phyloP scores from a whole-genome alignment of 2,113 vertebrate genomes.

The Chitala chitala region DNA sequence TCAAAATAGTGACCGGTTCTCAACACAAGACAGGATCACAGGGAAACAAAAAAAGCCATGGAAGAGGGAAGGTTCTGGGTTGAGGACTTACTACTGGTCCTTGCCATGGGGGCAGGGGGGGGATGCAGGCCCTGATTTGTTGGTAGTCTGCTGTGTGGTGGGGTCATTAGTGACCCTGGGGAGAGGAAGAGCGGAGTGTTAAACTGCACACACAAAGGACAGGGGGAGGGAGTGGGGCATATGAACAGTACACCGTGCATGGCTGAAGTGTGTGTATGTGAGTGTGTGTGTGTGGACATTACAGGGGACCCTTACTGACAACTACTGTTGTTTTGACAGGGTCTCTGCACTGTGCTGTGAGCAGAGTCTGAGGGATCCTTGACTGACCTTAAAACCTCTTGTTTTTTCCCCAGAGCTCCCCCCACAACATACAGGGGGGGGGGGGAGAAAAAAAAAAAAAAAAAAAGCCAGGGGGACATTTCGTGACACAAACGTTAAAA shows the following conservation, averaged over 20 bases:
- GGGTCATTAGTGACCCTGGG: constrained; percentile 74
- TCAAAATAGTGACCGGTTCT: constrained; percentile 11
- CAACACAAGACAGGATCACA: constrained; percentile 34
- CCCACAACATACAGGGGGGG: constrained; percentile 13
- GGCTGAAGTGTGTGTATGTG: background rate
- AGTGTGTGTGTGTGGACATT: too few relatives aligned
- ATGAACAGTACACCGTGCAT: constrained; percentile 1
- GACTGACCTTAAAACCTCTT: constrained; percentile 1
- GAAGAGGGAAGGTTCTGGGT: constrained; percentile 51
- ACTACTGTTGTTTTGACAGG: background rate
- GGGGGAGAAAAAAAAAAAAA: background rate
- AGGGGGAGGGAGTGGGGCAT: constrained; percentile 4
- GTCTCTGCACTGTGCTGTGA: background rate
- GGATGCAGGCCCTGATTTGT: constrained; percentile 63
- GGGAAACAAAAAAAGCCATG: constrained; percentile 42
- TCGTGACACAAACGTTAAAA: background rate
- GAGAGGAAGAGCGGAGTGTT: constrained; percentile 53
- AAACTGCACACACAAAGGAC: constrained; percentile 28
- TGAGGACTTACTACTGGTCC: constrained; percentile 74
- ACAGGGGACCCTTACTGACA: background rate
- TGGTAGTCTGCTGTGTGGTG: constrained; percentile 64
- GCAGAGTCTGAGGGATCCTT: background rate
- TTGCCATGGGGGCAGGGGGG: constrained; percentile 62
- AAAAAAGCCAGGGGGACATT: background rate
- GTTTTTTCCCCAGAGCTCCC: constrained; percentile 18